Evolutionary conservation across 1,140 invertebrate species (phyloP).

Genomic region (Wasmannia auropunctata): DNA sequence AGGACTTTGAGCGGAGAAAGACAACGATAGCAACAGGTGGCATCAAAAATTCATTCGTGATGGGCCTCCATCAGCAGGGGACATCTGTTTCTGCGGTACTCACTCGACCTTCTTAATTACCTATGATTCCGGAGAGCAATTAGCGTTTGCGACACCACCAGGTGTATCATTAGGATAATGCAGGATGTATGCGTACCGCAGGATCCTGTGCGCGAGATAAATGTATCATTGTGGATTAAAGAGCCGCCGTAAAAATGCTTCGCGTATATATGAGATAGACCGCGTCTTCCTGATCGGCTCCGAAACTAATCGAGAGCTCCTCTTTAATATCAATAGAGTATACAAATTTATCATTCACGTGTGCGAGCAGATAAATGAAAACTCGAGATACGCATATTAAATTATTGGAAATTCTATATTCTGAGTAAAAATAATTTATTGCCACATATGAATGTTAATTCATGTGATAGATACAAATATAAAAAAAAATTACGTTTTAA

Average conservation of each 20-base stretch:
- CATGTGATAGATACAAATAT: background rate
- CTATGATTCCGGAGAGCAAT: constrained; percentile 26
- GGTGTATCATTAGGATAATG: constrained; percentile 36
- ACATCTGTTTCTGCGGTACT: constrained; percentile 69
- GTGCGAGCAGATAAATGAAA: background rate
- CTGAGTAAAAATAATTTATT: constrained; percentile 8
- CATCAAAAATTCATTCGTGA: constrained; percentile 78
- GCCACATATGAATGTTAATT: background rate
- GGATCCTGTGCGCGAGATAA: background rate
- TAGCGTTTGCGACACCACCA: background rate
- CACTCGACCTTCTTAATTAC: constrained; percentile 67
- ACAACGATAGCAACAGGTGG: constrained; percentile 74
- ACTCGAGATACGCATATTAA: background rate
- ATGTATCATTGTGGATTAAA: background rate
- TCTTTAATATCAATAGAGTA: constrained; percentile 36
- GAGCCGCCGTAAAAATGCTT: background rate
- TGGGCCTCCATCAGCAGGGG: constrained; percentile 64
- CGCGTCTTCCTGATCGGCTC: background rate
- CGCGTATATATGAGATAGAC: background rate
- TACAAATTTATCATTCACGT: background rate
- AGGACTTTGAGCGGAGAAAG: constrained; percentile 28
- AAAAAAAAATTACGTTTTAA: background rate
- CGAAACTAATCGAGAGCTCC: background rate
- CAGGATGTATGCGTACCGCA: too few relatives aligned
- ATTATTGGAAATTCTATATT: constrained; percentile 10